Evolutionary conservation across 2,888 invertebrate genomes (phyloP), one percentile per base, ranked within the genome.

Genomic region (Oligia latruncula): DNA sequence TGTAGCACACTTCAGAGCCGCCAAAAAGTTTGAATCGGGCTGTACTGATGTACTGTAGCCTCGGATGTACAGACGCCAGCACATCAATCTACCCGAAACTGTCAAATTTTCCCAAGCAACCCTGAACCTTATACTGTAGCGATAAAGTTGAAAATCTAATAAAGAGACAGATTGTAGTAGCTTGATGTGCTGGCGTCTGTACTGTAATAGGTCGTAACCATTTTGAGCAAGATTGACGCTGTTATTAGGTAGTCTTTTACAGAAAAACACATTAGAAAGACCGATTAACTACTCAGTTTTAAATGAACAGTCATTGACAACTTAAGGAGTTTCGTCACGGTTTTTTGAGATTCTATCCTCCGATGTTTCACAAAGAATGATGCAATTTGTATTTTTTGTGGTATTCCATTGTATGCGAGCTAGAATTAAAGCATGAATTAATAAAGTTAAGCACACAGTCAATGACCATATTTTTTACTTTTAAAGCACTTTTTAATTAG

Each of bases 401-500:
- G 62, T 49, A 3, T 40, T 49, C 0, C 4, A 5, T 73, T 62
- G 9, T 4, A 40, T 17, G 2, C 40, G 23, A 20, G 2, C 11
- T 23, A 49, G 5, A 43, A 64, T 20, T 29, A 4, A 55, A 74
- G 1, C 11, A 52, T 29, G 13, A 46, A 29, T 29, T 40, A 49
- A 58, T 2, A 66, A 52, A 49, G 15, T 20, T 20, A 2, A 43
- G 23, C n/a, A 66, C 17, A 40, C 20, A 52, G 40, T 60, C 5
- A 49, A 49, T 68, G 3, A 20, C 15, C 9, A 74, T 60, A 35
- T 17, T 35, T n/a, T 60, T 71, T 20, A 17, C 29, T 4, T 66
- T 60, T 35, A 23, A 49, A 49, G 2, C 2, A 52, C n/a, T 55
- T 81, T 29, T 8, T 71, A 43, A 82, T 67, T 55, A 68, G 17